Conservation (phyloP, 1,140 invertebrate genomes). For the Drosophila rufa region DNA sequence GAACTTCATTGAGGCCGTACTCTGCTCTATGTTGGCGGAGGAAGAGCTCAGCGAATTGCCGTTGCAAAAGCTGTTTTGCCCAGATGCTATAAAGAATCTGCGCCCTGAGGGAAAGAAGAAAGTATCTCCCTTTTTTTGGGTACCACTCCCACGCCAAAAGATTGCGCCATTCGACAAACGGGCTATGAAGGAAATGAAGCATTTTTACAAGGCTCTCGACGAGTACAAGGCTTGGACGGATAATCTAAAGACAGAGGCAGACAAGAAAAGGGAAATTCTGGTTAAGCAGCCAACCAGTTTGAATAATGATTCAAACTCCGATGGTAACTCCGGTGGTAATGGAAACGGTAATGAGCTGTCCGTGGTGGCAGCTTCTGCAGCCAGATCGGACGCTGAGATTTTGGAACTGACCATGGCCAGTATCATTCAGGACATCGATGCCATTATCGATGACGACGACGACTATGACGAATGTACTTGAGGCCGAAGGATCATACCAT, state of each 20-base stretch:
- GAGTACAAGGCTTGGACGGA: constrained; percentile 18
- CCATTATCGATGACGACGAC: background rate
- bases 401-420: constrained; percentile 17
- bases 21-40: constrained; percentile 59
- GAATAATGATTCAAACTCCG: background rate
- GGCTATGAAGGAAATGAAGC: constrained; percentile 13
- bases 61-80: background rate
- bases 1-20: constrained; percentile 37
- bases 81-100: background rate
- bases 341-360: background rate
- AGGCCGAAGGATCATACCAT: background rate
- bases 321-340: too few relatives aligned
- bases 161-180: background rate
- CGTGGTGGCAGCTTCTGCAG: background rate
- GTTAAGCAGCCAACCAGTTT: background rate
- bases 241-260: background rate
- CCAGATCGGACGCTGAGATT: constrained; percentile 15
- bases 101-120: background rate
- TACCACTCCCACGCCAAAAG: too few relatives aligned
- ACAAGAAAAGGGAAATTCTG: too few relatives aligned
- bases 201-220: constrained; percentile 39
- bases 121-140: background rate
- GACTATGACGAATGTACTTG: background rate
- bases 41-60: constrained; percentile 19
- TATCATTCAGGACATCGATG: constrained; percentile 7